phyloP scores from a whole-genome alignment of 1,140 invertebrate genomes.

The Dolichoris vasculosae region DNA sequence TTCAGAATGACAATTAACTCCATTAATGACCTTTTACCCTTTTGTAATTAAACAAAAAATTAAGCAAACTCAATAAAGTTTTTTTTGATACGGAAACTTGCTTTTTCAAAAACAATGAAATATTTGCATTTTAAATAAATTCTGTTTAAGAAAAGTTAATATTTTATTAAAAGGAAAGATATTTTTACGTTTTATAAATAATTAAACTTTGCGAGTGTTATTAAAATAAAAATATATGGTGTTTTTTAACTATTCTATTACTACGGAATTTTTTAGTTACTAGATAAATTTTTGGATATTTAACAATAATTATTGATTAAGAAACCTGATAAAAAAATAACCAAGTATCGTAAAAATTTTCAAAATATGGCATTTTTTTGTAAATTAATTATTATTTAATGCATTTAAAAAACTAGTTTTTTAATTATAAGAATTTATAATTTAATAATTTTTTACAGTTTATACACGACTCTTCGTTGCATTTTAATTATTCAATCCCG shows the following conservation, averaged over 20 bases:
- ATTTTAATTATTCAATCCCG: no score
- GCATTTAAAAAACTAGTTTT: no score
- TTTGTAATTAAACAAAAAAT: neutral
- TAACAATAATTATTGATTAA: neutral
- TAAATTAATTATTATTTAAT: no score
- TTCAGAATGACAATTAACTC: conserved; percentile 13
- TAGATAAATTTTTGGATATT: neutral
- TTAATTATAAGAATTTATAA: no score
- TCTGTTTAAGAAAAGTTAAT: neutral
- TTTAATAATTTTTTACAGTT: no score
- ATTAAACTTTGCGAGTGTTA: no score
- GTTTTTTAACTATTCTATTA: neutral
- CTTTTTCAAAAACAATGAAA: neutral
- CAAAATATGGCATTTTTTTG: no score
- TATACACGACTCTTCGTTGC: no score
- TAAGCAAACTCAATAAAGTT: neutral
- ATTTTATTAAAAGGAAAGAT: no score
- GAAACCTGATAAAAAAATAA: neutral
- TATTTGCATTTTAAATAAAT: no score
- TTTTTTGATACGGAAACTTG: neutral
- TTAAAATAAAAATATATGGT: neutral
- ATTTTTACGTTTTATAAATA: neutral
- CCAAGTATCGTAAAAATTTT: neutral
- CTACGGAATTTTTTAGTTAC: neutral
- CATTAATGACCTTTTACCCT: conserved; percentile 27